Percentiles rank a stretch among this genome's conserved stretches.
phyloP scores from a whole-genome alignment of 2,888 invertebrate species.

The Polylopha cassiicola region DNA sequence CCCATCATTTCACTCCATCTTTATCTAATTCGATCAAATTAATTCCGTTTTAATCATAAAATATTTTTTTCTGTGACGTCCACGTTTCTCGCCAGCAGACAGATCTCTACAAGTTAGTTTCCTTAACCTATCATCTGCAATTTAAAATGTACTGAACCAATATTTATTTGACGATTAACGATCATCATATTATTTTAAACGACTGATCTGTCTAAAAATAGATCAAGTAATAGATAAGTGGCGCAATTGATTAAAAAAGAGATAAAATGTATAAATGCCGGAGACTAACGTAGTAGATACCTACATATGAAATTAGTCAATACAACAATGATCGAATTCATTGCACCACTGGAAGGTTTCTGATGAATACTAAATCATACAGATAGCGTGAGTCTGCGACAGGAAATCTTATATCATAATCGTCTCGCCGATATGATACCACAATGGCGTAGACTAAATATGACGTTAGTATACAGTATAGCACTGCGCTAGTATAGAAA shows the following conservation, averaged over 20 bases:
- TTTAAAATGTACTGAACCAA: conserved; percentile 14
- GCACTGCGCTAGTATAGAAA: conserved; percentile 48
- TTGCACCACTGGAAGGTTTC: too few species aligned
- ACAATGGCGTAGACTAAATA: conserved; percentile 39
- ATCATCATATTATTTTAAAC: conserved; percentile 20
- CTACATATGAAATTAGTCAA: too few species aligned
- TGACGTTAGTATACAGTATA: conserved; percentile 39
- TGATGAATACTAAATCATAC: neutral
- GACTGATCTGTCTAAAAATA: conserved; percentile 16
- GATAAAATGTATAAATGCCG: too few species aligned
- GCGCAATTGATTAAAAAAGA: conserved; percentile 11
- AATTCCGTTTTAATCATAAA: neutral
- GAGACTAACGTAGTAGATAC: too few species aligned
- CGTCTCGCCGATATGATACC: conserved; percentile 4
- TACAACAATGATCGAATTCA: too few species aligned
- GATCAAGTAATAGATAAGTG: conserved; percentile 8
- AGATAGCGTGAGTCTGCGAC: conserved; percentile 3
- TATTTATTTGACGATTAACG: conserved; percentile 21
- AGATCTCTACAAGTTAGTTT: conserved; percentile 16
- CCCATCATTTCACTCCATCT: neutral
- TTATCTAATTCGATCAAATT: neutral
- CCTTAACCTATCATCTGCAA: conserved; percentile 4
- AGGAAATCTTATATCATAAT: conserved; percentile 9
- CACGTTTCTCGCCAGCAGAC: conserved; percentile 12
- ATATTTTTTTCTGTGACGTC: conserved; percentile 12